A percentile compares a stretch with the other conserved stretches of the same genome.
Evolutionary conservation across 2,797 vertebrate genomes (phyloP).

Genomic region (Nannoperca australis): DNA sequence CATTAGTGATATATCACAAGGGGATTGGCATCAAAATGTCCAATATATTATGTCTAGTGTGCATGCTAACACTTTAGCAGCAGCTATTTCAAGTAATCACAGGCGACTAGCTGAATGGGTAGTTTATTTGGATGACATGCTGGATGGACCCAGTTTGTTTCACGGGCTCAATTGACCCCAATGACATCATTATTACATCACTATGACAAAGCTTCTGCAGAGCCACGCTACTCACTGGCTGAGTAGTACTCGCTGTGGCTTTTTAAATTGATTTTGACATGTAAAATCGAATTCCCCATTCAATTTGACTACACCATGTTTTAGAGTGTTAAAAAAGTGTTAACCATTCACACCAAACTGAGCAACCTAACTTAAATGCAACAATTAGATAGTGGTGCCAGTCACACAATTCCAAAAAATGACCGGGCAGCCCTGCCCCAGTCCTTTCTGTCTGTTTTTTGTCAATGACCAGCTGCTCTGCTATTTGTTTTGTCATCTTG

Average conservation of each 20-base stretch:
- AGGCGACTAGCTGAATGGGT: neutral
- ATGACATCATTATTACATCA: slow-evolving; percentile 6
- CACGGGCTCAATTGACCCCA: neutral
- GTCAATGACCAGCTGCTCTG: neutral
- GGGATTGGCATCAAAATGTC: neutral
- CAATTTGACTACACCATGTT: neutral
- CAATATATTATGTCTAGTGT: neutral
- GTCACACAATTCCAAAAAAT: neutral
- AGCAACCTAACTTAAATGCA: neutral
- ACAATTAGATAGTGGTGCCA: neutral
- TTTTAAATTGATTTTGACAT: neutral
- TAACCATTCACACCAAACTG: neutral
- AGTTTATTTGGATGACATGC: neutral
- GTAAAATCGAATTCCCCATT: neutral
- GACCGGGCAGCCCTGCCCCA: neutral
- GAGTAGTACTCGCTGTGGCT: neutral
- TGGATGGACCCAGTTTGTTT: neutral
- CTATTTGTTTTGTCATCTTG: slow-evolving; percentile 3
- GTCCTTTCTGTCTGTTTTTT: neutral
- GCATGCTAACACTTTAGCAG: neutral
- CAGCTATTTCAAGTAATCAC: neutral
- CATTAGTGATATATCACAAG: neutral
- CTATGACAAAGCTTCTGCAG: neutral
- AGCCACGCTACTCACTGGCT: neutral
- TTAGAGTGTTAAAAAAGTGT: neutral